phyloP scores from a whole-genome alignment of 2,888 invertebrate genomes.

The Ichneumon xanthorius region DNA sequence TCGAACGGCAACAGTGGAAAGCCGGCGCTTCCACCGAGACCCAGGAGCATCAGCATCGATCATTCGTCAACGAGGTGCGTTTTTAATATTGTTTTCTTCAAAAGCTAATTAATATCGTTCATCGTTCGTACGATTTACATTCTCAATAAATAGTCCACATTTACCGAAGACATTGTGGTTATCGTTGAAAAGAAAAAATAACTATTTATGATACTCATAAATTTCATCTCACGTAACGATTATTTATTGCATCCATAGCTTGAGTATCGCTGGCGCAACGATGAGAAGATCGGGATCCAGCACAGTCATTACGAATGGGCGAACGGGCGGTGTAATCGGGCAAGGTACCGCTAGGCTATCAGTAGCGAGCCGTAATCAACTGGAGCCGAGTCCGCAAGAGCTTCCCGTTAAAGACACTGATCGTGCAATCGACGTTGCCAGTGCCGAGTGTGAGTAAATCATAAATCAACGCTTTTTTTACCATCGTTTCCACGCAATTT shows the following conservation, averaged over 20 bases:
- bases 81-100: neutral
- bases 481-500: neutral
- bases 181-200: neutral
- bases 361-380: conserved; percentile 77
- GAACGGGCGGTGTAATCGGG: conserved; percentile 73
- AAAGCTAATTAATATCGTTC: neutral
- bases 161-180: neutral
- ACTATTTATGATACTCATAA: neutral
- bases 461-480: conserved; percentile 17
- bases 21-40: conserved; percentile 88
- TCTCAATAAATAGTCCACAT: neutral
- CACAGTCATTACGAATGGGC: conserved; percentile 79
- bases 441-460: conserved; percentile 85
- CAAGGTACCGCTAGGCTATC: conserved; percentile 77
- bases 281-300: conserved; percentile 80
- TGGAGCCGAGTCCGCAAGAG: conserved; percentile 83
- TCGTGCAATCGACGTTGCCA: conserved; percentile 84
- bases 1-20: conserved; percentile 85
- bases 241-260: conserved; percentile 67
- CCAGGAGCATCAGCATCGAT: conserved; percentile 89
- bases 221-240: neutral
- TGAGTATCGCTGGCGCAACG: conserved; percentile 76
- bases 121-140: neutral
- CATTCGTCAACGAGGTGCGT: conserved; percentile 83
- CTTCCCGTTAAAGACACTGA: conserved; percentile 85